A percentile compares a stretch with the other conserved stretches of the same genome.
Conservation (phyloP, 2,888 invertebrate genomes). For the Apodemia duryi region DNA sequence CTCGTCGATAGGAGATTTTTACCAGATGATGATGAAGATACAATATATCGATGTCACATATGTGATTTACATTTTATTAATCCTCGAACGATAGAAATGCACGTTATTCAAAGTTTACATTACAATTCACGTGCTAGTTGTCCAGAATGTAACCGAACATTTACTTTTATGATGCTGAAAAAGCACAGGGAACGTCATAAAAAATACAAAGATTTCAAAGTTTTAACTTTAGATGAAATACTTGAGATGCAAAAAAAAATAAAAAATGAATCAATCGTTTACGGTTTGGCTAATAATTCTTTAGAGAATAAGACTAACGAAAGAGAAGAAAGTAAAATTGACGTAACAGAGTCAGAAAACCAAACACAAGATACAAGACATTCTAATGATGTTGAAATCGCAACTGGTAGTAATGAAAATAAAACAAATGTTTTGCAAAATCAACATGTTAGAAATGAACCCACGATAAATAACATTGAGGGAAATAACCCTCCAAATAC, state of each 20-base stretch:
- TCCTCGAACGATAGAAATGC: neutral
- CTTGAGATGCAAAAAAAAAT: neutral
- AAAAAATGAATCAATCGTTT: neutral
- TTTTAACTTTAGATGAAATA: neutral
- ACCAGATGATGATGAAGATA: neutral
- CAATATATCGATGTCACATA: constrained; percentile 12
- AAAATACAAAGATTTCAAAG: neutral
- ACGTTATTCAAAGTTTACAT: constrained; percentile 2
- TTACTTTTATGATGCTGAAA: neutral
- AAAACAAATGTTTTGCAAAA: neutral
- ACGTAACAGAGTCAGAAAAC: neutral
- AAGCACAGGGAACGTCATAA: constrained; percentile 10
- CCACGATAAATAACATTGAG: neutral
- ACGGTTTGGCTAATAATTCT: neutral
- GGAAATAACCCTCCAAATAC: neutral
- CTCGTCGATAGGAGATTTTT: neutral
- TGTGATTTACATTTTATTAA: constrained; percentile 20
- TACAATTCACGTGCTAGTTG: neutral
- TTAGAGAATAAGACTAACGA: neutral
- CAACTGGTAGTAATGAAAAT: neutral
- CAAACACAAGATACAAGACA: neutral
- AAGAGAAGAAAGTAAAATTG: neutral
- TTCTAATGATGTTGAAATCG: neutral
- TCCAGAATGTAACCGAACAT: neutral
- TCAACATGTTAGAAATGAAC: neutral